Evolutionary conservation across 1,140 invertebrate species (phyloP), one percentile per base, ranked within the genome.

Genomic region (Branchinecta lindahli): DNA sequence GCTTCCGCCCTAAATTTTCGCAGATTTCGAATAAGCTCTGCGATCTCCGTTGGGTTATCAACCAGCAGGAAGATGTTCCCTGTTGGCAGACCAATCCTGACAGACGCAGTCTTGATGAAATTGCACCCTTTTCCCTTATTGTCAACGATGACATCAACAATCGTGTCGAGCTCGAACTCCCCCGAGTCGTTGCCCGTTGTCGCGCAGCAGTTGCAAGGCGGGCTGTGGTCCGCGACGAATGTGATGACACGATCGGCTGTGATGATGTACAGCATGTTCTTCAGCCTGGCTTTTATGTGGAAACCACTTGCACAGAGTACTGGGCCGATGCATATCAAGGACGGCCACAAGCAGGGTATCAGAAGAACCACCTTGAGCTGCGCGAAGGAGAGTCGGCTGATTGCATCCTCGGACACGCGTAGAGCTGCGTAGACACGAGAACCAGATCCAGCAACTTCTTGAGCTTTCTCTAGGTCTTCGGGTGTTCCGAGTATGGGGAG

Each of bases 231-330:
- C 9, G 9, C 47, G n/a, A 52, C 47, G n/a, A n/a, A 52, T 9
- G n/a, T 52, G n/a, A 52, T 52, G n/a, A 52, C 9, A 9, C 47
- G 47, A n/a, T 52, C 47, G 47, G 9, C n/a, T 52, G 47, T 52
- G 47, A 52, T 52, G 47, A 52, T 52, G n/a, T 52, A 52, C n/a
- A 52, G 47, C 9, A n/a, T 52, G 47, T 52, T 52, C n/a, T 52
- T 52, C n/a, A 52, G n/a, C 9, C 47, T 9, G 9, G 9, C n/a
- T 52, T 52, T 52, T 52, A 52, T 52, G 47, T 52, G 9, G 9
- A n/a, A 52, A 52, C 9, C 47, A 9, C n/a, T n/a, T 9, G 9
- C 9, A 9, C 9, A 52, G 47, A 9, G 9, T 9, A 9, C 9
- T 9, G 47, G 47, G n/a, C n/a, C n/a, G n/a, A 52, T 9, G n/a